Evolutionary conservation across 1,140 invertebrate genomes (phyloP).

Genomic region (Ctenoplectra terminalis): DNA sequence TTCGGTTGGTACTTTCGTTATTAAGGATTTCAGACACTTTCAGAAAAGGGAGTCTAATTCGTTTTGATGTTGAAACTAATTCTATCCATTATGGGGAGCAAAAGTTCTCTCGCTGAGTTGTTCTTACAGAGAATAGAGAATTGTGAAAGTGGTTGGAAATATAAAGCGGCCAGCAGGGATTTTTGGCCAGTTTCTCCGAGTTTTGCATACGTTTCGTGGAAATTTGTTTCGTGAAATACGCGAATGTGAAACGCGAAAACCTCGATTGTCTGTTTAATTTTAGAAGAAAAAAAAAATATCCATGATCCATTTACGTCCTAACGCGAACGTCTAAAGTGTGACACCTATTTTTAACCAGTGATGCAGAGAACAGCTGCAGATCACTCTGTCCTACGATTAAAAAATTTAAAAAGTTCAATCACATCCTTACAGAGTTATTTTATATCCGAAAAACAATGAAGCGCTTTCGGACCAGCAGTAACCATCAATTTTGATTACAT

Average conservation of each 20-base stretch:
- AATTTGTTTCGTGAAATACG: not conserved
- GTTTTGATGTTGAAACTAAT: not conserved
- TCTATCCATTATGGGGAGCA: not conserved
- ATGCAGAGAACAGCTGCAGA: too few species aligned
- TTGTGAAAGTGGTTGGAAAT: not conserved
- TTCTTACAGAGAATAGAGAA: not conserved
- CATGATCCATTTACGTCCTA: too few species aligned
- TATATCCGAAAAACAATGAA: too few species aligned
- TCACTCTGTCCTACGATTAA: too few species aligned
- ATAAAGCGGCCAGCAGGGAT: not conserved
- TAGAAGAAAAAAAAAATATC: too few species aligned
- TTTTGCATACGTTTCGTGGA: not conserved
- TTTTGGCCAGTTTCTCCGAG: not conserved
- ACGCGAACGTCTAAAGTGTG: too few species aligned
- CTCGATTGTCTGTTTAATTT: not conserved
- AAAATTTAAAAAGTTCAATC: too few species aligned
- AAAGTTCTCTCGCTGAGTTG: not conserved
- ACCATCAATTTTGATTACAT: too few species aligned
- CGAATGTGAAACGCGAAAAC: too few species aligned
- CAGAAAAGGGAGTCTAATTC: not conserved
- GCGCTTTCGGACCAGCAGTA: too few species aligned
- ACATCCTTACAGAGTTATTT: not conserved
- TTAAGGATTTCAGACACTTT: not conserved
- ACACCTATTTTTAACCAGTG: too few species aligned
- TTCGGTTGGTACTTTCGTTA: not conserved